Evolutionary conservation across 1,140 invertebrate genomes (phyloP), one percentile per base, ranked within the genome.

Genomic region (Meteorus sp.): DNA sequence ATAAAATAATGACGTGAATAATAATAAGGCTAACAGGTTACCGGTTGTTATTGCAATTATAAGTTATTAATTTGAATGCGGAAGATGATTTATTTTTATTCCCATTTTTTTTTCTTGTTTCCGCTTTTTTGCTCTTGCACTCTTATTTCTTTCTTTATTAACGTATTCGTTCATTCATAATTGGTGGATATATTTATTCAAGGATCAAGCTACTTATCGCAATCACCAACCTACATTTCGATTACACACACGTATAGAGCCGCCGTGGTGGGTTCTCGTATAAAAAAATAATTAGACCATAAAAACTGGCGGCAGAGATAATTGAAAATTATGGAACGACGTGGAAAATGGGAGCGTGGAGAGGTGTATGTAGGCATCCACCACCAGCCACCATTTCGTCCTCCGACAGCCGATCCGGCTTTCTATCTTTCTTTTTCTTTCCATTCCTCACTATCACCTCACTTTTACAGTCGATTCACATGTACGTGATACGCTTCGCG

Each of bases 241-340:
- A 61, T 61, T 61, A 61, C 59, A 56, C 59, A 61, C 59, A 61
- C 47, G 47, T 52, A 56, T n/a, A n/a, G n/a, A n/a, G n/a, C n/a
- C 25, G 35, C 54, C 27, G 52, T 19, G 35, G 25, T n/a, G n/a
- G 56, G 27, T 55, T 53, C 50, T 53, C 45, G 37, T 61, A 52
- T 48, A 60, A 61, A 63, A 64, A 64, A 59, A 61, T 60, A 64
- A 60, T 61, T 61, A 64, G 59, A 60, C 55, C 62, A 61, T 64
- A 61, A 64, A 56, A 64, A 55, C 51, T 52, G 59, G 56, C 52
- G 58, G 51, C 60, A 50, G 59, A 58, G 54, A 59, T 64, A 60
- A 64, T 64, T 60, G 59, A 64, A 59, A 60, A 61, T 64, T 64
- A 64, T 64, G 59, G 59, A 64, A 64, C 56, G 58, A 60, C 55